Percentiles rank a stretch among this genome's conserved stretches.
Conservation (phyloP, 2,113 vertebrate species). For the Caretta caretta region DNA sequence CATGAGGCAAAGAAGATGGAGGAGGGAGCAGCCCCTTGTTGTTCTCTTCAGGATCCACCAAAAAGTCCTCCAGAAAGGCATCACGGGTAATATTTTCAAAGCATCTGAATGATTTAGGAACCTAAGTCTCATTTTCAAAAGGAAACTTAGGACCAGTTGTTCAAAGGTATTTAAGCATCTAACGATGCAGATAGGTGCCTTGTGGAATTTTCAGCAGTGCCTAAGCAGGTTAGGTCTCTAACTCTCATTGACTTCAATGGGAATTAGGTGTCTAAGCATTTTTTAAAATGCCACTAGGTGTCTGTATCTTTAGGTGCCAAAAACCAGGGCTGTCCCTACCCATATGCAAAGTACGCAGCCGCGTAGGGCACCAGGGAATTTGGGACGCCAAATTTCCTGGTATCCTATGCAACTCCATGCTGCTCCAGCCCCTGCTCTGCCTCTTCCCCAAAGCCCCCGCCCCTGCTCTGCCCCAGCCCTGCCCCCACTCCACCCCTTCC, state of each 20-base stretch:
- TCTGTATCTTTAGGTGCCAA: not conserved
- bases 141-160: not conserved
- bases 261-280: not conserved
- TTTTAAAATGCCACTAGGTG: not conserved
- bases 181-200: not conserved
- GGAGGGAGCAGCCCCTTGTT: not conserved
- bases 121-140: not conserved
- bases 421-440: no score
- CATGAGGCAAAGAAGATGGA: not conserved
- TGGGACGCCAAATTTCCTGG: no score
- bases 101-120: not conserved
- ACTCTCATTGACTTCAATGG: not conserved
- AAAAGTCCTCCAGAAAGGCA: not conserved
- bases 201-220: not conserved
- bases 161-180: not conserved
- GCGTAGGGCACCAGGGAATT: no score
- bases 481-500: no score
- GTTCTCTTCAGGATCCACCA: not conserved
- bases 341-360: no score
- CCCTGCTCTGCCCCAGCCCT: no score
- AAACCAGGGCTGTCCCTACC: no score
- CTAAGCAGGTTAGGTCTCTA: not conserved
- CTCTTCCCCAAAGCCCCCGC: no score
- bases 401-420: no score
- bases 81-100: not conserved